phyloP scores from a whole-genome alignment of 37 sponge, comb jelly and placozoan species.

The Diacarnus erythraeanus region DNA sequence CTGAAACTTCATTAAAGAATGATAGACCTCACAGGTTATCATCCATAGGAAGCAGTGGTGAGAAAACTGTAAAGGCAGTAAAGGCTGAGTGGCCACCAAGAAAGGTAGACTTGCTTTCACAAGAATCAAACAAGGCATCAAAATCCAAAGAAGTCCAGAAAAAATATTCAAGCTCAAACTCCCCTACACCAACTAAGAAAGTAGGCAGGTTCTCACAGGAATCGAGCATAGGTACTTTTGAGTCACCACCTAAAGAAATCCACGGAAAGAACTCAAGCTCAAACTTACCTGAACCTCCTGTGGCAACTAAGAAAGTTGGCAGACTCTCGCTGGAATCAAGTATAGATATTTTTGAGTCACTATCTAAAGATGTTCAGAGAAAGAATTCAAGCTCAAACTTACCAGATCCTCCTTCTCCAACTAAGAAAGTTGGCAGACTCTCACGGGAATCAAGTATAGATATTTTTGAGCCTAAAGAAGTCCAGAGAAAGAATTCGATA shows the following conservation, averaged over 20 bases:
- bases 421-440: not conserved
- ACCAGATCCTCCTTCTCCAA: not conserved
- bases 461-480: not conserved
- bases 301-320: too few relatives aligned
- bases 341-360: not conserved
- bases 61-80: too few relatives aligned
- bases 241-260: not conserved
- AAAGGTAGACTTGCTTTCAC: too few relatives aligned
- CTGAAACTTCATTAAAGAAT: too few relatives aligned
- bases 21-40: too few relatives aligned
- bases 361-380: too few relatives aligned
- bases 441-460: not conserved
- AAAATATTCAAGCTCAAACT: too few relatives aligned
- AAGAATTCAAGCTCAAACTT: too few relatives aligned
- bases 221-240: constrained; percentile 1
- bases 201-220: not conserved
- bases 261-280: not conserved
- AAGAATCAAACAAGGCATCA: too few relatives aligned
- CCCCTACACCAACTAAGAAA: not conserved
- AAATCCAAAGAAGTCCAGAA: too few relatives aligned
- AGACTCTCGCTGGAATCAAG: not conserved
- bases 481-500: not conserved
- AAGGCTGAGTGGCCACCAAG: too few relatives aligned
- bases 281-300: not conserved
- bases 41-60: too few relatives aligned